phyloP scores from a whole-genome alignment of 2,797 vertebrate genomes.

The Scyliorhinus canicula region DNA sequence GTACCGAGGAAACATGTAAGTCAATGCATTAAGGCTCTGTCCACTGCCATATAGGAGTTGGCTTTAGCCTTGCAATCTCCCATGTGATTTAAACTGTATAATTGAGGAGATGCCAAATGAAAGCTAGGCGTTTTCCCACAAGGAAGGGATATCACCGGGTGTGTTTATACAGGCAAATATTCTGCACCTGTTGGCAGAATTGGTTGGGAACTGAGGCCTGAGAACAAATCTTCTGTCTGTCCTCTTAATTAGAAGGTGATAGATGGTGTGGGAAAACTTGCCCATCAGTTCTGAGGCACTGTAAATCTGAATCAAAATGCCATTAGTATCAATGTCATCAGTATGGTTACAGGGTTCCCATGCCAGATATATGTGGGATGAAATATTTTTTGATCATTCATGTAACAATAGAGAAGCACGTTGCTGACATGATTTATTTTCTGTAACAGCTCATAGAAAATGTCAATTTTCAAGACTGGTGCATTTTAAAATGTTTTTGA shows the following conservation, averaged over 20 bases:
- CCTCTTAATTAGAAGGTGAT: background rate
- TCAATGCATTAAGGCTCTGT: background rate
- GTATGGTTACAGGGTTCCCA: background rate
- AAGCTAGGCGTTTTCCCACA: background rate
- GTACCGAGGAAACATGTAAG: background rate
- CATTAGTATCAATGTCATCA: background rate
- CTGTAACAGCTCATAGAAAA: background rate
- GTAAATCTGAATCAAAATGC: conserved; percentile 2
- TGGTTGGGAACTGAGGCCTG: background rate
- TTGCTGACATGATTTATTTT: background rate
- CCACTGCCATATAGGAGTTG: background rate
- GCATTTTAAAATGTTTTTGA: background rate
- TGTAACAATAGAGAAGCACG: background rate
- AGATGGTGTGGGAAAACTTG: background rate
- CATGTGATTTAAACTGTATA: background rate
- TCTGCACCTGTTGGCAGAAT: background rate
- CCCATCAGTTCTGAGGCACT: background rate
- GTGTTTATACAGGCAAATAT: background rate
- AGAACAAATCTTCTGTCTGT: background rate
- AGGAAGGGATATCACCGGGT: background rate
- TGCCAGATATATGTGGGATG: background rate
- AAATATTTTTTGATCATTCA: background rate
- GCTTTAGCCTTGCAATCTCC: background rate
- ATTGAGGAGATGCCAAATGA: background rate
- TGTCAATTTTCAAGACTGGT: background rate